Evolutionary conservation across 2,888 invertebrate genomes (phyloP).

Genomic region (Imbricaverruca yamaguchii): DNA sequence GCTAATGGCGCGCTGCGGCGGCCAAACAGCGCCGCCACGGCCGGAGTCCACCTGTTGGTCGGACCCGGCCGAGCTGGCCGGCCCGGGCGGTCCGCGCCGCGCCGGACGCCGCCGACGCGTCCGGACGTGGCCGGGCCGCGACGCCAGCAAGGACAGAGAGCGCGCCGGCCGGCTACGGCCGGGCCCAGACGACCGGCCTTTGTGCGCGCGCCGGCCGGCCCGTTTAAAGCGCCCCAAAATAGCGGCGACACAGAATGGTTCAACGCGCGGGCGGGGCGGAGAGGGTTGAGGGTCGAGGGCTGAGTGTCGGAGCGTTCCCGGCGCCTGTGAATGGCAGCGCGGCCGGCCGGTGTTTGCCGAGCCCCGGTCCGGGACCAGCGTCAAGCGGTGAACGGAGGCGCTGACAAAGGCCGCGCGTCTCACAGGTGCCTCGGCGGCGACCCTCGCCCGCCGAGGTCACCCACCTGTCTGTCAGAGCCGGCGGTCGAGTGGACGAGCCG

Average conservation of each 20-base stretch:
- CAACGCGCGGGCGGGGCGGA: background rate
- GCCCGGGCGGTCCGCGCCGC: background rate
- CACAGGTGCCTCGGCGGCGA: background rate
- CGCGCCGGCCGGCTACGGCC: background rate
- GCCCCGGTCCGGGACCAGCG: background rate
- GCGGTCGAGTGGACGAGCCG: no score
- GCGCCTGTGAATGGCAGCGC: background rate
- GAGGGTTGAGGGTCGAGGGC: background rate
- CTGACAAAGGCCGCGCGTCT: background rate
- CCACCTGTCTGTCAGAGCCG: no score
- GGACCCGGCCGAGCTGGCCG: background rate
- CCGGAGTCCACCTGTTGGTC: background rate
- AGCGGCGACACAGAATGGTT: background rate
- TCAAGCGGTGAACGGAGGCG: background rate
- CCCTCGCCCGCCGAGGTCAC: background rate
- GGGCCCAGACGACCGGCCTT: background rate
- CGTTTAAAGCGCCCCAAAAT: slow-evolving; percentile 14
- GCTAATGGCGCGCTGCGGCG: background rate
- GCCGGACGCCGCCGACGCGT: no score
- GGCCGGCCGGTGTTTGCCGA: background rate
- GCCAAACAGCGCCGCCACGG: background rate
- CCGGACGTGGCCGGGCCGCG: no score
- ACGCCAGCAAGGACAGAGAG: background rate
- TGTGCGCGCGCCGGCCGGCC: background rate
- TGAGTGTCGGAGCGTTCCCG: background rate